A percentile compares a stretch with the other conserved stretches of the same genome.
These are phyloP conservation scores for Trichacis sp. DNA, from an alignment of 2,888 invertebrate genomes.

Conservation along the genomic window DNA sequence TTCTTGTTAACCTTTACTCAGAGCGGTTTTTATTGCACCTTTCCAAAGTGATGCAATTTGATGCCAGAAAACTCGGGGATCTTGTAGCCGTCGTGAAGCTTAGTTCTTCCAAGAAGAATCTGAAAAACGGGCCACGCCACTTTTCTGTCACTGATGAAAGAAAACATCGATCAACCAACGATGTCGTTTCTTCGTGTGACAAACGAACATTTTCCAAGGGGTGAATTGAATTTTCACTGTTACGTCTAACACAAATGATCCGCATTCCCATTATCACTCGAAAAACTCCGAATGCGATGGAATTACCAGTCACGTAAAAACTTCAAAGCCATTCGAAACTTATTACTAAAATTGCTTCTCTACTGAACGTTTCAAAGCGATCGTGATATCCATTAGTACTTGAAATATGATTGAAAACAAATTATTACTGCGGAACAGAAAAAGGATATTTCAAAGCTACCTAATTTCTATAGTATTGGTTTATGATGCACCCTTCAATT, in stretches of 20 bases:
- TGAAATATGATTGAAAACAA: no score
- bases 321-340: no score
- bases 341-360: no score
- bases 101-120: neutral
- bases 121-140: constrained; percentile 3
- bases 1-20: constrained; percentile 1
- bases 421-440: no score
- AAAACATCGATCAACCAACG: neutral
- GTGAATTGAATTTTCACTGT: neutral
- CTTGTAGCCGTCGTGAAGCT: neutral
- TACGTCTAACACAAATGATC: neutral
- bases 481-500: constrained; percentile 55
- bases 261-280: no score
- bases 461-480: constrained; percentile 40
- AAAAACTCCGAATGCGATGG: no score
- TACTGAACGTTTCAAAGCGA: no score
- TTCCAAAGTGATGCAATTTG: neutral
- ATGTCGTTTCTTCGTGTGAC: neutral
- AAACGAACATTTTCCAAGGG: neutral
- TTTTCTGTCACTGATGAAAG: neutral
- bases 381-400: no score
- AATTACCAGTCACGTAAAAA: neutral
- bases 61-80: neutral
- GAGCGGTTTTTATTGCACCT: neutral
- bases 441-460: no score